Conservation (phyloP, 2,888 invertebrate species). For the Macrophya annulata region DNA sequence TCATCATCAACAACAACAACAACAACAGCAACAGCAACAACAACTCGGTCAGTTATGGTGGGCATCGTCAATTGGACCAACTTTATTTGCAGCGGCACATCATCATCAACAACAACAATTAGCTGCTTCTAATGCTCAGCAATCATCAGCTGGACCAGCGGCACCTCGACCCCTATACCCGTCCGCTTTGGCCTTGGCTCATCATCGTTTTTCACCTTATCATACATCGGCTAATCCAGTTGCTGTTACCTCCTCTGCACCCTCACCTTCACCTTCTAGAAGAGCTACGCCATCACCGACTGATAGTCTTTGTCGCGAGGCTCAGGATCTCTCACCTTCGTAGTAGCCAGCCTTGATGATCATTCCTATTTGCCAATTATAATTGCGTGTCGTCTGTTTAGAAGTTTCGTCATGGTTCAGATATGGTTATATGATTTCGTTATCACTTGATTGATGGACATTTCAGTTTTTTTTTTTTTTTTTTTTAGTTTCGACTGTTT, state of each 20-base stretch:
- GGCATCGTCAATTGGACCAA: conserved; percentile 76
- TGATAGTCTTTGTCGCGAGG: conserved; percentile 76
- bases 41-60: conserved; percentile 76
- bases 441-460: not conserved
- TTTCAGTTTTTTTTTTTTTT: no score
- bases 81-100: conserved; percentile 80
- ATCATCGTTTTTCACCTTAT: conserved; percentile 79
- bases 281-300: conserved; percentile 77
- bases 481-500: not conserved
- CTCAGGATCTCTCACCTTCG: conserved; percentile 77
- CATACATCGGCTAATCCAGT: conserved; percentile 71
- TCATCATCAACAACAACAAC: conserved; percentile 69
- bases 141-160: conserved; percentile 69
- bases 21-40: conserved; percentile 68
- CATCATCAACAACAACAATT: conserved; percentile 73
- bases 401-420: not conserved
- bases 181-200: conserved; percentile 74
- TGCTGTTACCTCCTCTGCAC: conserved; percentile 70
- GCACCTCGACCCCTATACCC: conserved; percentile 77
- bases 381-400: not conserved
- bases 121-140: conserved; percentile 54
- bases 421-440: not conserved
- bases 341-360: conserved; percentile 67
- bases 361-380: not conserved
- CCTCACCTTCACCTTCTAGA: conserved; percentile 74